Evolutionary conservation across 2,113 vertebrate species (phyloP).

Genomic region (Heterotis niloticus): DNA sequence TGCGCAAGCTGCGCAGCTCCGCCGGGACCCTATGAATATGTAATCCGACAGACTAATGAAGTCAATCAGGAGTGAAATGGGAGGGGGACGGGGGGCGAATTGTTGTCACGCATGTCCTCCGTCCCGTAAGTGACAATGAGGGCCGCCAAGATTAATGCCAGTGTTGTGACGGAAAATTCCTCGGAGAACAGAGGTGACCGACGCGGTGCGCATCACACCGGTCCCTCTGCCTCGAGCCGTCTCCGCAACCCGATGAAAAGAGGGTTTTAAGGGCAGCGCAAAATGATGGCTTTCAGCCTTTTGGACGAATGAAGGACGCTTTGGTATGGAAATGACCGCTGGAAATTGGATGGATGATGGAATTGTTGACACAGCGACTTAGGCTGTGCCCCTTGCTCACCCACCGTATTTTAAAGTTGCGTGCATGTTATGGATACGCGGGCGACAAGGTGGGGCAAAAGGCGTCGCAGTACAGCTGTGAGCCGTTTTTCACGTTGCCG

Average conservation of each 20-base stretch:
- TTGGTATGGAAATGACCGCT: too few species aligned
- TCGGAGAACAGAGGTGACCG: neutral
- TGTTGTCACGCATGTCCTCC: constrained; percentile 13
- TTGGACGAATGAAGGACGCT: too few species aligned
- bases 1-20: neutral
- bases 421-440: neutral
- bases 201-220: neutral
- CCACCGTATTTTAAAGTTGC: too few species aligned
- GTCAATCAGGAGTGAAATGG: constrained; percentile 12
- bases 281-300: too few species aligned
- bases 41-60: constrained; percentile 19
- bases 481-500: neutral
- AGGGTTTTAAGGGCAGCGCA: neutral
- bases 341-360: neutral
- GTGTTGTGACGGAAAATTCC: neutral
- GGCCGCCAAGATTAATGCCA: neutral
- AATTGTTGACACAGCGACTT: neutral
- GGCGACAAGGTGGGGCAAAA: neutral
- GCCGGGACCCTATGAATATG: constrained; percentile 19
- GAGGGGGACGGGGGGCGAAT: neutral
- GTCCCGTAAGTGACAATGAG: constrained; percentile 1
- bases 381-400: neutral
- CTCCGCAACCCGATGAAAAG: neutral
- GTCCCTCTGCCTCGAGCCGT: neutral
- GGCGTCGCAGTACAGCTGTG: neutral